These are phyloP conservation scores for Pelodytes ibericus DNA, from an alignment of 2,797 vertebrate genomes.

Conservation along the genomic window DNA sequence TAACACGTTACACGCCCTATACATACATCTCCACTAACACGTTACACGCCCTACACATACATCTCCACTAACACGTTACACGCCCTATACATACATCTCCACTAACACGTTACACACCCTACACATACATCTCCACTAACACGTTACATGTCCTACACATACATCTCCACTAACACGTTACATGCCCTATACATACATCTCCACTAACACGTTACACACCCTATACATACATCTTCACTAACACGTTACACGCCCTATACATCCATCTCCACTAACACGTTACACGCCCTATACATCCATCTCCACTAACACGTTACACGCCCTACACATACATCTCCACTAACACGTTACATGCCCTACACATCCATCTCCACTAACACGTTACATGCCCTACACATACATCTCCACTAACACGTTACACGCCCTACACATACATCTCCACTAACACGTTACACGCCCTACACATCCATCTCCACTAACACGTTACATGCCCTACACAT, in stretches of 20 bases:
- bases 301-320: not conserved
- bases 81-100: not conserved
- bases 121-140: not conserved
- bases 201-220: not conserved
- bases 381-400: too few species aligned
- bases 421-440: too few species aligned
- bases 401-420: too few species aligned
- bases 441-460: too few species aligned
- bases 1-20: too few species aligned
- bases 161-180: not conserved
- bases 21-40: too few species aligned
- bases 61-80: not conserved
- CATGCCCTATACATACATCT: not conserved
- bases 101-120: not conserved
- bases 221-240: not conserved
- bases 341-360: too few species aligned
- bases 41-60: not conserved
- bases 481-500: too few species aligned
- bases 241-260: not conserved
- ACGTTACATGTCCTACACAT: not conserved
- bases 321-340: too few species aligned
- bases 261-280: not conserved
- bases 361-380: too few species aligned
- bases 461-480: too few species aligned
- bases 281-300: not conserved